Evolutionary conservation across 2,888 invertebrate genomes (phyloP), one percentile per base, ranked within the genome.

Genomic region (Aphidoletes aphidimyza): DNA sequence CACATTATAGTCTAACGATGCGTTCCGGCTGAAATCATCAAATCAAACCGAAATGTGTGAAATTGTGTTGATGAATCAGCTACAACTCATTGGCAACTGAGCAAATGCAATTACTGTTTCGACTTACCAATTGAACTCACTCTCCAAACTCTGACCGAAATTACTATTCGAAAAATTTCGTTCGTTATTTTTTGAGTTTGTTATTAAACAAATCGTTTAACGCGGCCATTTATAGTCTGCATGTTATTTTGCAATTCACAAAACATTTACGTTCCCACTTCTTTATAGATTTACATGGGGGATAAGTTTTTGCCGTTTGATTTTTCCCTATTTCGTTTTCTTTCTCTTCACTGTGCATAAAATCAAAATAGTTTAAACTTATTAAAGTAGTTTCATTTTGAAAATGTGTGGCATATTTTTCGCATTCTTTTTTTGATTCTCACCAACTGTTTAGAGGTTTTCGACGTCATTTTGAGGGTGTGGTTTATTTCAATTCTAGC

Each of bases 321-420:
- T 30, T 54, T 54, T 3, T 22, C 22, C 11, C 22, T 22, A 22
- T n/a, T 69, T 69, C 17, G 54, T 26, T 69, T n/a, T 26, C 69
- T 69, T 69, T 30, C 30, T n/a, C 30, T 69, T 30, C 69, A 11
- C 69, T 14, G 34, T 30, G 69, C 69, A 5, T 11, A 69, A 30
- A 69, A 69, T 69, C 69, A 69, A 69, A 69, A 69, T 69, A 69
- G 69, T 69, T 69, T 69, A 34, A 30, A 69, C 34, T 69, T 69
- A 69, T 69, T 69, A 69, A 69, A 69, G 69, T 69, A 30, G 69
- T 69, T 54, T 54, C 54, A 54, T 69, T 69, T n/a, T n/a, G 30
- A 30, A 69, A 69, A 69, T 30, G 69, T 69, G 26, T 30, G 69
- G 69, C 34, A 69, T 34, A 69, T 69, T 30, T 69, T 69, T 69